Percentiles rank a stretch among this genome's conserved stretches.
phyloP scores from a whole-genome alignment of 2,113 vertebrate species.

The Trematocara stigmaticum region DNA sequence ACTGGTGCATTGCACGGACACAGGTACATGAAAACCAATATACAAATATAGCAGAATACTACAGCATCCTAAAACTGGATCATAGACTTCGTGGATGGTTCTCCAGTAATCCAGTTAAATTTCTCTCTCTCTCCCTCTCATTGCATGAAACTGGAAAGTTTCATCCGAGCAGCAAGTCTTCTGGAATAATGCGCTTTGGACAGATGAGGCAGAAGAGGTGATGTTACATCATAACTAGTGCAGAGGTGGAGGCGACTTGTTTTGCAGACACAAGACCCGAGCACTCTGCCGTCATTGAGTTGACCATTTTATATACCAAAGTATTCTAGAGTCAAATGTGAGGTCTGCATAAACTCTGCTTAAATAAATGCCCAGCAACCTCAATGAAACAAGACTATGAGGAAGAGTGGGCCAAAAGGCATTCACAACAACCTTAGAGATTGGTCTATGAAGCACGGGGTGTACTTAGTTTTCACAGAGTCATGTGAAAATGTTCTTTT shows the following conservation, averaged over 20 bases:
- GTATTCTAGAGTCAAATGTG: neutral
- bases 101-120: neutral
- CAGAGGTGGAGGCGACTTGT: neutral
- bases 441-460: fast-evolving
- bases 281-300: neutral
- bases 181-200: neutral
- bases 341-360: neutral
- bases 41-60: neutral
- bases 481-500: neutral
- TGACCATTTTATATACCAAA: neutral
- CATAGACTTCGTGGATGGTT: neutral
- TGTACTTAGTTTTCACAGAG: neutral
- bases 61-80: neutral
- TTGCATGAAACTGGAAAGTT: fast-evolving
- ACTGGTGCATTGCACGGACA: neutral
- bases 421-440: neutral
- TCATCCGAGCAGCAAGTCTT: fast-evolving
- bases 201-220: neutral
- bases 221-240: fast-evolving
- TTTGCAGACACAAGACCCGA: fast-evolving
- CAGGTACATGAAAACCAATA: fast-evolving
- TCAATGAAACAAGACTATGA: neutral
- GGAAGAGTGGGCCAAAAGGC: neutral
- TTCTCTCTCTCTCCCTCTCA: no score
- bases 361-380: neutral